These are phyloP conservation scores for Hemicordylus capensis DNA, from an alignment of 2,113 vertebrate species.

Conservation along the genomic window DNA sequence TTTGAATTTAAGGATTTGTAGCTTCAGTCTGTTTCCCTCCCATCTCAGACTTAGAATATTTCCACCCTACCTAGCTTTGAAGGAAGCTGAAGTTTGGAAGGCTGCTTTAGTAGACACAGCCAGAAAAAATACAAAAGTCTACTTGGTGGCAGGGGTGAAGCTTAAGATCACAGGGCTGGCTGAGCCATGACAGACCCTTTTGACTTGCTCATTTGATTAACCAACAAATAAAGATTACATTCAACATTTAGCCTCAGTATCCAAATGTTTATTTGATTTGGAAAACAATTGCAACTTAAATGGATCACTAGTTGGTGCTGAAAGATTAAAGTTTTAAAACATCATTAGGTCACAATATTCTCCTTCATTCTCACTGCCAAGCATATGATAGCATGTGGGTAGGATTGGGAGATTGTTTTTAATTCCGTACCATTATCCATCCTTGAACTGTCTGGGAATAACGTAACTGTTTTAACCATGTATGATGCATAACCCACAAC, in stretches of 20 bases:
- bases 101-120: too few species aligned
- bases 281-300: slow-evolving; percentile 26
- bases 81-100: too few species aligned
- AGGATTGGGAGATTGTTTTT: slow-evolving; percentile 47
- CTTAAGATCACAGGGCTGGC: too few species aligned
- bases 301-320: not conserved
- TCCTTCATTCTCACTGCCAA: slow-evolving; percentile 9
- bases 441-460: slow-evolving; percentile 39
- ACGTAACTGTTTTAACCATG: not conserved
- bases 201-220: slow-evolving; percentile 43
- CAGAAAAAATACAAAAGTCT: too few species aligned
- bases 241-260: slow-evolving; percentile 8
- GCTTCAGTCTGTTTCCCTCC: too few species aligned
- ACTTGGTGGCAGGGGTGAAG: too few species aligned
- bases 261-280: slow-evolving; percentile 34
- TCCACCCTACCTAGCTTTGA: too few species aligned
- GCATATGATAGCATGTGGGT: slow-evolving; percentile 14
- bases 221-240: slow-evolving; percentile 11
- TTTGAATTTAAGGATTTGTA: too few species aligned
- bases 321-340: slow-evolving; percentile 53
- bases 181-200: too few species aligned
- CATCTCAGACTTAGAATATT: too few species aligned
- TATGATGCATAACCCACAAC: too few species aligned
- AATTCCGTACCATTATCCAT: slow-evolving; percentile 17
- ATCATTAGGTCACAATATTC: slow-evolving; percentile 4